Base-by-base conservation (phyloP, 2,888 invertebrate genomes). In the Calephelis perditalis region DNA sequence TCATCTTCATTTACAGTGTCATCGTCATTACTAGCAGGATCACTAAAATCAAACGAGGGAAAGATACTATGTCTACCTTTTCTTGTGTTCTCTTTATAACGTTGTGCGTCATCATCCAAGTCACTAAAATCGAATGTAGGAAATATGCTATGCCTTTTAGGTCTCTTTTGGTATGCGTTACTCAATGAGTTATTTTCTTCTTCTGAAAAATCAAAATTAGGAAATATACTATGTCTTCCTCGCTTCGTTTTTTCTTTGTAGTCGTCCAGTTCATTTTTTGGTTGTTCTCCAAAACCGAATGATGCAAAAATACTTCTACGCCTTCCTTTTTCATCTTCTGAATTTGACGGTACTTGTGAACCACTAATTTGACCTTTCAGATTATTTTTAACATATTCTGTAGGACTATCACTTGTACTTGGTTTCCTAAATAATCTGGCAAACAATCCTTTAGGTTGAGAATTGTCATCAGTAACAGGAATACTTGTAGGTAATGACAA, bases 51-150 rank as follows among this genome's bases (percentile, higher is more conserved):
- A 58, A 89, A 88, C 10, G 79, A 78, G 3, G 88, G 88, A 59
- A 89, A 89, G 67, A 89, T 87, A 59, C 88, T 89, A 60, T 84
- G 79, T 63, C 88, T 75, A 5, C 87, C 87, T 7, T 77, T 76
- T 65, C 73, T 82, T 7, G 88, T 87, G 62, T 70, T 80, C 73
- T 88, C 87, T 73, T 79, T 87, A 60, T 89, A 88, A 35, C 76
- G 77, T 63, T 75, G 79, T 7, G 81, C 75, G 45, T 69, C 75
- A 55, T 86, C 84, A 46, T 87, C 85, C 8, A 76, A 75, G 58
- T 87, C 86, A 58, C 78, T 81, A 62, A 84, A 85, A 68, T 85
- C 80, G 64, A 86, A 86, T n/a, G 83, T 78, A 9, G 84, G 85
- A 59, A 86, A 85, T 67, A 86, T 84, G 59, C 86, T 86, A 61